Conservation (phyloP, 2,113 vertebrate species). For the Micronisus gabar region DNA sequence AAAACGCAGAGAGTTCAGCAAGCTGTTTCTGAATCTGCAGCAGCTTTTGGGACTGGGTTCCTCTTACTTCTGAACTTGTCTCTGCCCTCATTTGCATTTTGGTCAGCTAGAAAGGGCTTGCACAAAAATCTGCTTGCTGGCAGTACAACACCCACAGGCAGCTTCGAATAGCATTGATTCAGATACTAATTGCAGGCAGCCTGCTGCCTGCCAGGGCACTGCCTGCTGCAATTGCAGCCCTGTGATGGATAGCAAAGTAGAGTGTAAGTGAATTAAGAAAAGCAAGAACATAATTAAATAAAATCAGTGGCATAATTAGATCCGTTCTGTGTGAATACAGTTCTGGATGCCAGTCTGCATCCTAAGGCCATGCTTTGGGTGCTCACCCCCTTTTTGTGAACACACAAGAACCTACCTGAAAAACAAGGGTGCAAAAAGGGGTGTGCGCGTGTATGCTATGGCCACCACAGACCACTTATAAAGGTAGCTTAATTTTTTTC, state of each 20-base stretch:
- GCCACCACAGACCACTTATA: background rate
- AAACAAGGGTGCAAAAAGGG: background rate
- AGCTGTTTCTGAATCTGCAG: background rate
- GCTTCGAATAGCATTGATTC: background rate
- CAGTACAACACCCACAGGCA: background rate
- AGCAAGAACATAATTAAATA: background rate
- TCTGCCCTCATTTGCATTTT: background rate
- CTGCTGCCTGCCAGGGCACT: background rate
- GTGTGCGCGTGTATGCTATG: accelerated
- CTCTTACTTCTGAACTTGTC: background rate
- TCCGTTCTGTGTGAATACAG: background rate
- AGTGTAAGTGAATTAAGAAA: background rate
- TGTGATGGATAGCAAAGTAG: background rate
- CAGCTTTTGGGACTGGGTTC: background rate
- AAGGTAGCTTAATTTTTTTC: background rate
- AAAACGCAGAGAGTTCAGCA: background rate
- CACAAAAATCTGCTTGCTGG: background rate
- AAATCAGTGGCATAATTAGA: background rate
- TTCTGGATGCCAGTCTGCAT: background rate
- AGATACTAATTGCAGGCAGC: background rate
- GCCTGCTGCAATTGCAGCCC: background rate
- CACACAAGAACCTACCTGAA: background rate
- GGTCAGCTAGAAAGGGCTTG: background rate
- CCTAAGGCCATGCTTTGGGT: background rate
- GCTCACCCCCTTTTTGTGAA: background rate